phyloP scores from a whole-genome alignment of 2,113 vertebrate genomes.

The Eleginops maclovinus region DNA sequence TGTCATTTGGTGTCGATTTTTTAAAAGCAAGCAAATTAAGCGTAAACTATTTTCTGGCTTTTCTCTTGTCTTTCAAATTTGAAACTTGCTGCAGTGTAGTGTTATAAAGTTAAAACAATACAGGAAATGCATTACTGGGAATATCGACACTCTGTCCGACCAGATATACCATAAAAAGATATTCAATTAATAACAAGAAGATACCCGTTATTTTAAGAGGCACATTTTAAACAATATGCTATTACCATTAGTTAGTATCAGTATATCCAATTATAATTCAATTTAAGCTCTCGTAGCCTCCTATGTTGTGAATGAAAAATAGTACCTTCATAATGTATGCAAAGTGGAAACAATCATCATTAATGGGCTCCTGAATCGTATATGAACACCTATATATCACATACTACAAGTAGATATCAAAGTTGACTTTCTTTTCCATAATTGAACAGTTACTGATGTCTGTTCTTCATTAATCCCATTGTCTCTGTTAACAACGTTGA shows the following conservation, averaged over 20 bases:
- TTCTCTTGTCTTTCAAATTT: neutral
- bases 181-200: neutral
- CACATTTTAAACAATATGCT: neutral
- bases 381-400: neutral
- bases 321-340: neutral
- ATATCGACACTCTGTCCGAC: neutral
- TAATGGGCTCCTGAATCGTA: neutral
- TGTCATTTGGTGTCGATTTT: neutral
- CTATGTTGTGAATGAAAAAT: neutral
- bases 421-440: neutral
- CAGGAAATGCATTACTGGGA: neutral
- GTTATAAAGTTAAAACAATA: constrained; percentile 5
- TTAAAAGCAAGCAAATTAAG: neutral
- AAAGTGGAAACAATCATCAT: neutral
- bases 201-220: no score
- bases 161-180: neutral
- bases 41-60: neutral
- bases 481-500: neutral
- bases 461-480: neutral
- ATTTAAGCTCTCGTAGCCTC: neutral
- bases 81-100: neutral
- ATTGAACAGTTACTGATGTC: neutral
- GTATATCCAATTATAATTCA: neutral
- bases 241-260: neutral
- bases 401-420: neutral